Base-by-base conservation (phyloP, 2,113 vertebrate species). In the Tyrannus savana region DNA sequence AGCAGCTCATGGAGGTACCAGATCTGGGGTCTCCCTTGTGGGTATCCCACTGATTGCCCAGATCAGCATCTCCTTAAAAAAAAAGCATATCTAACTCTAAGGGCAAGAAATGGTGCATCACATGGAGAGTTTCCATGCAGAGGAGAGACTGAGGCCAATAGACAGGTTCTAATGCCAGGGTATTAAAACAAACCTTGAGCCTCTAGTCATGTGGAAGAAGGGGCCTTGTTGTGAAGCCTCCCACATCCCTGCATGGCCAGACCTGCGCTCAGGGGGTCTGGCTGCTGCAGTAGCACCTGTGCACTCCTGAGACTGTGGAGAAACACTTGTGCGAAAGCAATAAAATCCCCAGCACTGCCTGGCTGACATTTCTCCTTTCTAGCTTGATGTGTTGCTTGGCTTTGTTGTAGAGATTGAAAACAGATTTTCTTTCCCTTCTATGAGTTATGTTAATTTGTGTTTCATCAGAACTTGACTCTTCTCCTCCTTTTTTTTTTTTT, bases 341-440 rank as follows among this genome's bases (percentile, higher is more conserved):
- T 96, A 95, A 96, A 97, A 93, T 50, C 73, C 59, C 39, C 55
- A 42, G 60, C 3, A 3, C 80, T 82, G 93, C 71, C 84, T 84
- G 79, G 66, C 56, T 96, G 95, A 96, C 69, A 80, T 95, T 94
- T 96, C 91, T 95, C 87, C 80, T 89, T 95, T 93, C 95, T 76
- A 78, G 37, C 89, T 92, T 96, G 92, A 93, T 93, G 92, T 78
- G 95, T 93, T 94, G 80, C 93, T 95, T 80, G 89, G 77, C 95
- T 97, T 97, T 96, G 95, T 95, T 93, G 95, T 95, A 84, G 77
- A 89, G 93, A 97, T 97, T 96, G 89, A 96, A 96, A 96, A 28
- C 97, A 97, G 95, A 93, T 95, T 97, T 96, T 95, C 81, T 93
- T 90, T 91, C 60, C 68, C 47, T 77, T 92, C 80, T 79, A n/a